Percentiles rank a stretch among this genome's conserved stretches.
These are phyloP conservation scores for Indicator maculatus DNA, from an alignment of 2,113 vertebrate species.

Conservation along the genomic window DNA sequence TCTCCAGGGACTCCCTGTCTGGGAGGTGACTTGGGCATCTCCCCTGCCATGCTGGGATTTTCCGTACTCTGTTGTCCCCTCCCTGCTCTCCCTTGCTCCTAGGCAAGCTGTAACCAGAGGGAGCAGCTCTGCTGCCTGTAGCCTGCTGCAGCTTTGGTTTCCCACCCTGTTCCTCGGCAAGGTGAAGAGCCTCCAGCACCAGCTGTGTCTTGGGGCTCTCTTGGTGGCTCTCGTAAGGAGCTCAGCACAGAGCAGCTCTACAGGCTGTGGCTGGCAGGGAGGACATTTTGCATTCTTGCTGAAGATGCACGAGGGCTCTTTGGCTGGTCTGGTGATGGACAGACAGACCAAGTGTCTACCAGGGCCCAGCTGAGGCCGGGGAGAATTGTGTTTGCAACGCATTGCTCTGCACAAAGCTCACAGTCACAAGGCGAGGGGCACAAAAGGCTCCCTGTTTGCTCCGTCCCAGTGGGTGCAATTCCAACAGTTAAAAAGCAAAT, in stretches of 20 bases:
- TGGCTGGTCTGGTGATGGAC: constrained; percentile 30
- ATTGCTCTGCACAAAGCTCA: constrained; percentile 47
- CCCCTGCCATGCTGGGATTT: not conserved
- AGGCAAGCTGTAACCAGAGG: not conserved
- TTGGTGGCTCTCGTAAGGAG: not conserved
- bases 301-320: not conserved
- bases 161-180: rapidly evolving
- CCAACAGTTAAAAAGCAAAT: constrained; percentile 40
- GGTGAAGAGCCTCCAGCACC: not conserved
- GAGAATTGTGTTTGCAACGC: constrained; percentile 61
- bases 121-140: not conserved
- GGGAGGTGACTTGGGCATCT: not conserved
- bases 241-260: not conserved
- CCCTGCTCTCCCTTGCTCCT: not conserved
- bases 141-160: not conserved
- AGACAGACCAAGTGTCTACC: constrained; percentile 46
- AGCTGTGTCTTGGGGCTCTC: not conserved
- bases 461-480: constrained; percentile 52
- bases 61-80: not conserved
- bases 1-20: not conserved
- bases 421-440: constrained; percentile 61
- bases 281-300: constrained; percentile 15
- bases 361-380: constrained; percentile 48
- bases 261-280: not conserved
- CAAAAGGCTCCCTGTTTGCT: constrained; percentile 65